Evolutionary conservation across 2,113 vertebrate genomes (phyloP).

Genomic region (Pedetes capensis): DNA sequence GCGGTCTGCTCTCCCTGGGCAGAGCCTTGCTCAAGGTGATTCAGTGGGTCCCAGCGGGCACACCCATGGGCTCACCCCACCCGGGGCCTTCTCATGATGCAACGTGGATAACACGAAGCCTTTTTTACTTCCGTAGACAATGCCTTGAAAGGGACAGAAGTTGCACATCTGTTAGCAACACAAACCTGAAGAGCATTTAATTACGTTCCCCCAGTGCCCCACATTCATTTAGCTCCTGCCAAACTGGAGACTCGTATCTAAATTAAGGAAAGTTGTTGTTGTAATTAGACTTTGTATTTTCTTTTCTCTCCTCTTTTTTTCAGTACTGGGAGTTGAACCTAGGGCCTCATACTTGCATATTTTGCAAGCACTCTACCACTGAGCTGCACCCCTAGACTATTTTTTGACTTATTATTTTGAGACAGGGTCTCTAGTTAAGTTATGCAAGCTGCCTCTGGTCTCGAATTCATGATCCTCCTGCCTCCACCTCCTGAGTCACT

Average conservation of each 20-base stretch:
- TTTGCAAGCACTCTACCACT: too few relatives aligned
- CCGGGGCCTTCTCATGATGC: neutral
- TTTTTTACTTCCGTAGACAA: fast-evolving
- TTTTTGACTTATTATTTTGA: too few relatives aligned
- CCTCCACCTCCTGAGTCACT: too few relatives aligned
- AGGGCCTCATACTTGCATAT: too few relatives aligned
- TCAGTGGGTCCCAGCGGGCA: neutral
- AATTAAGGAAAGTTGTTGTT: too few relatives aligned
- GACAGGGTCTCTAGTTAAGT: too few relatives aligned
- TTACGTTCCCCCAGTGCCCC: neutral
- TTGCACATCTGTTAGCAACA: neutral
- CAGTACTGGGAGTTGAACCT: too few relatives aligned
- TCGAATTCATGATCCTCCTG: too few relatives aligned
- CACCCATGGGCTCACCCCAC: fast-evolving
- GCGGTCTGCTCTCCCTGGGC: neutral
- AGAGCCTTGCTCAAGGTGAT: neutral
- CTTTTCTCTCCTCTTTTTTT: too few relatives aligned
- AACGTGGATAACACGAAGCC: neutral
- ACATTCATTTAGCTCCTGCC: neutral
- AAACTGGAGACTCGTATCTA: neutral
- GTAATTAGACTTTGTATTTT: too few relatives aligned
- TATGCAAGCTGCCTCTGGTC: too few relatives aligned
- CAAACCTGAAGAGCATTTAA: neutral
- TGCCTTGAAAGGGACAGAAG: neutral
- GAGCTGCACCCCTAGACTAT: too few relatives aligned